These are phyloP conservation scores for Stichodactyla mertensii DNA, from an alignment of 64 coral and sea anemone genomes.

Conservation along the genomic window DNA sequence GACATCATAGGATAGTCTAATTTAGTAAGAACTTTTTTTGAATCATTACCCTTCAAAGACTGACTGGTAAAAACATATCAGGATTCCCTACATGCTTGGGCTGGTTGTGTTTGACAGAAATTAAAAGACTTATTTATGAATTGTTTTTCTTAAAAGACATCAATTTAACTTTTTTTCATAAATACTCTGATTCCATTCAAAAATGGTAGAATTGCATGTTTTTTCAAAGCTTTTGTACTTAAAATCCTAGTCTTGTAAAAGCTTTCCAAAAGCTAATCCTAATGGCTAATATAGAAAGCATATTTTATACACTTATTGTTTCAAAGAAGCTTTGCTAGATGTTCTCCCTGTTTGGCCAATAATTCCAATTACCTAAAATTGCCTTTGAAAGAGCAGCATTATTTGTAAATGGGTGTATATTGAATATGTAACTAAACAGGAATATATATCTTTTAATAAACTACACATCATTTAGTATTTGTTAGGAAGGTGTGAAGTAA, in stretches of 20 bases:
- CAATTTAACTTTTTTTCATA: not conserved
- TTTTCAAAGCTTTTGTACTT: constrained; percentile 15
- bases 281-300: not conserved
- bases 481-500: constrained; percentile 5
- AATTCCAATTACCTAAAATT: not conserved
- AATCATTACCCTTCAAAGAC: not conserved
- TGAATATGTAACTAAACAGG: constrained; percentile 17
- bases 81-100: not conserved
- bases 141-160: not conserved
- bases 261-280: constrained; percentile 1
- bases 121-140: not conserved
- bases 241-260: not conserved
- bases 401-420: constrained; percentile 20
- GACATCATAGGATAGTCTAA: no score
- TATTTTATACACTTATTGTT: constrained; percentile 14
- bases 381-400: constrained; percentile 16
- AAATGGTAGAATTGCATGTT: constrained; percentile 17
- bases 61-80: not conserved
- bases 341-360: constrained; percentile 3
- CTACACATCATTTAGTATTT: not conserved
- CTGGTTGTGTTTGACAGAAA: not conserved
- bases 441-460: constrained; percentile 20
- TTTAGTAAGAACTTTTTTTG: no score
- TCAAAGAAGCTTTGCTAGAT: not conserved
- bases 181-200: constrained; percentile 2